A percentile compares a stretch with the other conserved stretches of the same genome.
phyloP scores from a whole-genome alignment of 2,113 vertebrate genomes.

The Serilophus lunatus region DNA sequence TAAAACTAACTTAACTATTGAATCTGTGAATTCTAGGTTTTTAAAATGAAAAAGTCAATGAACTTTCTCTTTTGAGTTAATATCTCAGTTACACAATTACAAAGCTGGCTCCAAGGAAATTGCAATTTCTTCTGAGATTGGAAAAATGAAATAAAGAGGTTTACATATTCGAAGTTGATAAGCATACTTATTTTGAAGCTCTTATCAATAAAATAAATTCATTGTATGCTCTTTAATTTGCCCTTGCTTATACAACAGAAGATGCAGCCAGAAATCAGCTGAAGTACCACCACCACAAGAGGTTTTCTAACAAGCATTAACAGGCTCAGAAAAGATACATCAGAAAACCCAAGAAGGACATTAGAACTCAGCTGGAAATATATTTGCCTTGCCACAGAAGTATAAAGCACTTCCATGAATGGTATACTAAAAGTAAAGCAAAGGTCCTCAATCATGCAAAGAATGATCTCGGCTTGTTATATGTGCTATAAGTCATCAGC shows the following conservation, averaged over 20 bases:
- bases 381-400: not conserved
- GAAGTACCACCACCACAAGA: not conserved
- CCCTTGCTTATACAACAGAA: constrained; percentile 1
- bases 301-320: not conserved
- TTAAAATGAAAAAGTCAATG: not conserved
- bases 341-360: not conserved
- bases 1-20: not conserved
- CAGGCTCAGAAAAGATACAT: not conserved
- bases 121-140: not conserved
- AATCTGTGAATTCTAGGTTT: not conserved
- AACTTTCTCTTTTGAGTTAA: not conserved
- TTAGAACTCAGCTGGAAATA: not conserved
- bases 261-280: not conserved
- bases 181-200: not conserved
- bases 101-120: not conserved
- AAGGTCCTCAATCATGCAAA: not conserved
- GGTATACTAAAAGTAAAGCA: not conserved
- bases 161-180: not conserved
- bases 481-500: not conserved
- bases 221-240: not conserved
- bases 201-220: not conserved
- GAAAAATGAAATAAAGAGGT: not conserved
- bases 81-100: not conserved
- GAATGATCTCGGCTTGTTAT: not conserved
- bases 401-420: not conserved